Evolutionary conservation across 2,888 invertebrate species (phyloP).

Genomic region (Chouioia cunea): DNA sequence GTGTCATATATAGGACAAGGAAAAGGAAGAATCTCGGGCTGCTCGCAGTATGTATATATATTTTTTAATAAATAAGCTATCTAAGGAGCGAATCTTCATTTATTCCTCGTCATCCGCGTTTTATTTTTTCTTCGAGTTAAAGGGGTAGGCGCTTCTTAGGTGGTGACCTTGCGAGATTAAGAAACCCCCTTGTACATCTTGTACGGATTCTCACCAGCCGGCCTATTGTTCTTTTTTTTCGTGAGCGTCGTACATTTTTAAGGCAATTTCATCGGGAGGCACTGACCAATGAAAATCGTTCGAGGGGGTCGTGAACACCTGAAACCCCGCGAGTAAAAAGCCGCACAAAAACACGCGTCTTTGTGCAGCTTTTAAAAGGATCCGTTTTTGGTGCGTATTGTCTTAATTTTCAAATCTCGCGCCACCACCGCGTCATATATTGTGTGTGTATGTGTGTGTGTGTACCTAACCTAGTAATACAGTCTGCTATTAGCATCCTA

Average conservation of each 20-base stretch:
- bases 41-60: constrained; percentile 59
- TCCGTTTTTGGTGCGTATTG: background rate
- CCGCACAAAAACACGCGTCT: constrained; percentile 29
- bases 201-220: constrained; percentile 39
- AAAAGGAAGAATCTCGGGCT: constrained; percentile 51
- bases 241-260: constrained; percentile 28
- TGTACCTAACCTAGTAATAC: constrained; percentile 63
- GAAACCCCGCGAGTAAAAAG: constrained; percentile 39
- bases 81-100: constrained; percentile 62
- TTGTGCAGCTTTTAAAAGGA: constrained; percentile 28
- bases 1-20: constrained; percentile 49
- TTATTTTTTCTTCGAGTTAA: constrained; percentile 42
- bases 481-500: constrained; percentile 65
- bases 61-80: constrained; percentile 68
- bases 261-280: constrained; percentile 34
- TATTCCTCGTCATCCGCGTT: constrained; percentile 6
- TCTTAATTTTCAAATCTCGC: constrained; percentile 39
- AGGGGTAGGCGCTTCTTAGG: constrained; percentile 59
- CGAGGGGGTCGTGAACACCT: constrained; percentile 23
- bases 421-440: constrained; percentile 61
- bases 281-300: constrained; percentile 32
- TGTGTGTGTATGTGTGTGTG: constrained; percentile 30
- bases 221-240: constrained; percentile 5
- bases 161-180: constrained; percentile 57
- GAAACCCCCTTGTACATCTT: constrained; percentile 43